Evolutionary conservation across 2,797 vertebrate species (phyloP).

Genomic region (Erpetoichthys calabaricus): DNA sequence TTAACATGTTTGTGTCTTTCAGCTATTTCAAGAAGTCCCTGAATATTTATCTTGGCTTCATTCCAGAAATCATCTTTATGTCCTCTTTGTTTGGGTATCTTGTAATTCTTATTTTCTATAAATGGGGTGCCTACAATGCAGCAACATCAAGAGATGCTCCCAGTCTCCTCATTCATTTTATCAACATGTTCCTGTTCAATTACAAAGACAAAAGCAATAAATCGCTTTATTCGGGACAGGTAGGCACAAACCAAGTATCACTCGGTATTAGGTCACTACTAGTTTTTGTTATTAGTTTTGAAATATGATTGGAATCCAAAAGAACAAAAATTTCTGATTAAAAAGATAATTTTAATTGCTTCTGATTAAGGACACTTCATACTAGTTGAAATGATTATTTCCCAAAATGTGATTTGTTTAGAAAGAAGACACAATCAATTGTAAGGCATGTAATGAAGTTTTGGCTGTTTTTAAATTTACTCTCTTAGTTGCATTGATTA

Average conservation of each 20-base stretch:
- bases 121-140: slow-evolving; percentile 75
- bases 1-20: slow-evolving; percentile 1
- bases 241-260: slow-evolving; percentile 30
- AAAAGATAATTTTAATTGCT: neutral
- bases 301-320: neutral
- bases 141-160: slow-evolving; percentile 65
- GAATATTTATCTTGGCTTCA: slow-evolving; percentile 88
- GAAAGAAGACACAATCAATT: too few species aligned
- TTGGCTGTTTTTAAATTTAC: too few species aligned
- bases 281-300: neutral
- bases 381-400: too few species aligned
- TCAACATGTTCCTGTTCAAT: slow-evolving; percentile 97
- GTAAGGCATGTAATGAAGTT: too few species aligned
- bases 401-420: too few species aligned
- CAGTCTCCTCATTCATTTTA: slow-evolving; percentile 90
- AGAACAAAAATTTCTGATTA: neutral
- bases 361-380: neutral
- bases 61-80: slow-evolving; percentile 94
- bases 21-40: slow-evolving; percentile 90
- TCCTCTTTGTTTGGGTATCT: slow-evolving; percentile 82
- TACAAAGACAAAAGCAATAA: slow-evolving; percentile 56
- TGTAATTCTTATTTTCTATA: slow-evolving; percentile 81
- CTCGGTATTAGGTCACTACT: neutral
- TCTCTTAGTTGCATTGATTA: too few species aligned
- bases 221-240: slow-evolving; percentile 84